A percentile compares a stretch with the other conserved stretches of the same genome.
phyloP scores from a whole-genome alignment of 2,888 invertebrate species.

The Oconnorella tubifera region DNA sequence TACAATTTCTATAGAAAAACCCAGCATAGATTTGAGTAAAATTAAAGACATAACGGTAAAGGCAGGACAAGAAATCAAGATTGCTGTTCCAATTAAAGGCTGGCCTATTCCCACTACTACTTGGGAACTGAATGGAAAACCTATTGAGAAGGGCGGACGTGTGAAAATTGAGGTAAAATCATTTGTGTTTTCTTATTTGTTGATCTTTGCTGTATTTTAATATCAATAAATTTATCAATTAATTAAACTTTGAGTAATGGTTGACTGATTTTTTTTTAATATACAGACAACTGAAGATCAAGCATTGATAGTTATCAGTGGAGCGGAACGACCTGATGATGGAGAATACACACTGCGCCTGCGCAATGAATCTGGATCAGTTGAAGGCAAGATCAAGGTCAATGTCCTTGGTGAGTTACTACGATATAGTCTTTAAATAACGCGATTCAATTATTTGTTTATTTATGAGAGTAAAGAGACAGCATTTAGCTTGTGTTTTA shows the following conservation, averaged over 20 bases:
- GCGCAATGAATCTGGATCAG: slow-evolving; percentile 90
- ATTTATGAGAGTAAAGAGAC: background rate
- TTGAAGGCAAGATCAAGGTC: slow-evolving; percentile 90
- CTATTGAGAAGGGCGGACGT: slow-evolving; percentile 52
- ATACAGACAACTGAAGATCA: slow-evolving; percentile 61
- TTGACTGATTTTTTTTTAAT: too few relatives aligned
- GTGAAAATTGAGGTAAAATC: slow-evolving; percentile 44
- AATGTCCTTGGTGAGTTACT: slow-evolving; percentile 70
- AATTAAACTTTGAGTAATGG: too few relatives aligned
- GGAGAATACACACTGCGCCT: slow-evolving; percentile 89
- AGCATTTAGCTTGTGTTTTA: background rate
- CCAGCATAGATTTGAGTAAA: slow-evolving; percentile 87
- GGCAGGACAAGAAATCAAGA: slow-evolving; percentile 96
- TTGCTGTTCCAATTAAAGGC: slow-evolving; percentile 90
- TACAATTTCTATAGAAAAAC: too few relatives aligned
- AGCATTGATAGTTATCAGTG: slow-evolving; percentile 87
- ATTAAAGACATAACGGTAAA: slow-evolving; percentile 92
- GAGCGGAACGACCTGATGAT: slow-evolving; percentile 81
- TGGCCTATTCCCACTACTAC: slow-evolving; percentile 89
- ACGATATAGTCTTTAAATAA: too few relatives aligned
- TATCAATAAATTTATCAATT: too few relatives aligned
- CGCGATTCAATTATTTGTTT: background rate
- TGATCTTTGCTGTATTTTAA: too few relatives aligned
- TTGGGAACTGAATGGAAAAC: slow-evolving; percentile 65
- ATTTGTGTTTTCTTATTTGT: too few relatives aligned